These are phyloP conservation scores for Aphidius colemani DNA, from an alignment of 2,888 invertebrate genomes.

Conservation along the genomic window DNA sequence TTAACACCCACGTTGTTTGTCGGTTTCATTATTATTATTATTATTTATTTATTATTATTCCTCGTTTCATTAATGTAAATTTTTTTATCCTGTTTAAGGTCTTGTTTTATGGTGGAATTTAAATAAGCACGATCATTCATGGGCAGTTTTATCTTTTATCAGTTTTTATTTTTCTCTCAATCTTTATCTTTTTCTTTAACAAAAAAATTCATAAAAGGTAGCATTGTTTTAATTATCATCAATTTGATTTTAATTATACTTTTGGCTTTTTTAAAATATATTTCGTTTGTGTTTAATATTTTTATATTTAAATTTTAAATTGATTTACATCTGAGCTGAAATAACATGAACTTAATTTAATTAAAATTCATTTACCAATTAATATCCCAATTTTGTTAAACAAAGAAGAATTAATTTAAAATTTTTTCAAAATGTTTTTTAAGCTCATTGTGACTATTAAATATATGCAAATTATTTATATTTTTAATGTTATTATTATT, in stretches of 20 bases:
- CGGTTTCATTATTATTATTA: no score
- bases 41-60: no score
- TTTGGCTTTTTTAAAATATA: no score
- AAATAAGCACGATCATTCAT: no score
- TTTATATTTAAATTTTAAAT: no score
- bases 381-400: neutral
- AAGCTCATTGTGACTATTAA: conserved; percentile 45
- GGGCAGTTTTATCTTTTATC: conserved; percentile 14
- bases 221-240: no score
- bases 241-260: no score
- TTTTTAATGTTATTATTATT: conserved; percentile 24
- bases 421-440: conserved; percentile 39
- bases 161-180: conserved; percentile 6
- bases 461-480: conserved; percentile 34
- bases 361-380: neutral
- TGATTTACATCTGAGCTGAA: no score
- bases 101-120: no score
- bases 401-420: neutral
- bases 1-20: conserved; percentile 8
- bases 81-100: no score
- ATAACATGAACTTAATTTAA: neutral
- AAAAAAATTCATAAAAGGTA: neutral
- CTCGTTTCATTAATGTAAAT: no score
- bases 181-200: conserved; percentile 5
- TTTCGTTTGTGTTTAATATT: no score